A percentile compares a stretch with the other conserved stretches of the same genome.
phyloP scores from a whole-genome alignment of 2,113 vertebrate species.

The Boulengeromyrus knoepffleri region DNA sequence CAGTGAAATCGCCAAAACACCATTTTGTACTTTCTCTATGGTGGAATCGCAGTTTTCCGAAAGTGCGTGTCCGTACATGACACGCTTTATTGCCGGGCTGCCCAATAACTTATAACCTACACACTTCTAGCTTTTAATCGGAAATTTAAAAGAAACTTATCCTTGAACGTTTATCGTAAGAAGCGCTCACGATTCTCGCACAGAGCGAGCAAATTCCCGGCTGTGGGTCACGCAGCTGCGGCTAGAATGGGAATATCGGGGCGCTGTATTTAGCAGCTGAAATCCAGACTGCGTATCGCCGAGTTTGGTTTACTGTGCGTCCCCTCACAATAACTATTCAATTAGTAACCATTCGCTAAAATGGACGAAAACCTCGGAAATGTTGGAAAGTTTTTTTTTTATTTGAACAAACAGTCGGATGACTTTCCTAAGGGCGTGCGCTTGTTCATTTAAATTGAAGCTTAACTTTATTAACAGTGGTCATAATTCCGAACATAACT shows the following conservation, averaged over 20 bases:
- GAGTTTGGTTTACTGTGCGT: not conserved
- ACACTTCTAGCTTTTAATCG: not conserved
- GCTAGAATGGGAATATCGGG: not conserved
- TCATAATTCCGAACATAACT: not conserved
- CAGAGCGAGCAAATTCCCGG: not conserved
- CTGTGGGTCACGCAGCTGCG: not conserved
- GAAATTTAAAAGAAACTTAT: not conserved
- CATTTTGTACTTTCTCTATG: not conserved
- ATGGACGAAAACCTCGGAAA: not conserved
- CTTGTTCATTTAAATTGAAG: not conserved
- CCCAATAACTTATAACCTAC: not conserved
- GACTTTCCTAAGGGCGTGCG: not conserved
- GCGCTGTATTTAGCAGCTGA: not conserved
- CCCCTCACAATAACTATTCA: not conserved
- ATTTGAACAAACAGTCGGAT: not conserved
- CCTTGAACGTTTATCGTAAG: not conserved
- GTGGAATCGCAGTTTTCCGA: not conserved
- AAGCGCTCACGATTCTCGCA: not conserved
- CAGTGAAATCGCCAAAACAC: not conserved
- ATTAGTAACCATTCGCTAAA: not conserved
- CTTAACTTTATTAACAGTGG: not conserved
- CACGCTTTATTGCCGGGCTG: not conserved
- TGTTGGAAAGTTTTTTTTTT: no score
- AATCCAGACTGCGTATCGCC: not conserved
- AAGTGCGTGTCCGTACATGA: not conserved